Base-by-base conservation (phyloP, 2,797 vertebrate species). In the Fistularia commersonii region DNA sequence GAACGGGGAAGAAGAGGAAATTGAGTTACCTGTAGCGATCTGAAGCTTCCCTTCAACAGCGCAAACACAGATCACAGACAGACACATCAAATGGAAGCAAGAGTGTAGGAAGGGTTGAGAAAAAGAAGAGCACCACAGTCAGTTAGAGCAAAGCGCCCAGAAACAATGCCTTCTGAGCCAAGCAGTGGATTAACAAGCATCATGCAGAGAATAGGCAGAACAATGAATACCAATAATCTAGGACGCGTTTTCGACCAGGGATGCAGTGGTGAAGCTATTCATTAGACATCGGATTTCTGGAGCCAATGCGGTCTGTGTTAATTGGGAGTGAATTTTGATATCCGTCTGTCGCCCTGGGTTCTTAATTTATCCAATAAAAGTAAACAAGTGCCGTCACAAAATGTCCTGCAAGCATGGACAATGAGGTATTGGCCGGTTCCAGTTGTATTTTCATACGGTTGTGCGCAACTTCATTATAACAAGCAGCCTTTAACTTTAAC, bases 1-100 rank as follows among this genome's bases (percentile, higher is more conserved):
- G 75, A 78, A 85, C 77, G 70, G 80, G 11, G 51, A 56, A 69
- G 54, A 49, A 69, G 58, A 47, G 51, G 48, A 73, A 72, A 76
- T 32, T 13, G 31, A 47, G 40, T 95, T 97, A 97, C 95, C 95
- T 96, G 95, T 81, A 98, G 90, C 78, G 95, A 96, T 91, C 94
- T 96, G 94, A 98, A 97, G 94, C 92, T 93, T 95, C 94, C 94
- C 94, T 97, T 93, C 88, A 95, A 91, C 88, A 86, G 89, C 71
- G 36, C 70, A 86, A 69, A 80, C 72, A 83, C 67, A 80, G 58
- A 82, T 58, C 71, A 75, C 77, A 82, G 59, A 85, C 66, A 88
- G 58, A 82, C 50, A 79, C 52, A 67, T 66, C 68, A 73, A 75
- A 74, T 79, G 80, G 72, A 79, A 84, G 86, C 85, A 77, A 75